These are phyloP conservation scores for Sarcophaga peregrina DNA, from an alignment of 1,140 invertebrate species.

Conservation along the genomic window DNA sequence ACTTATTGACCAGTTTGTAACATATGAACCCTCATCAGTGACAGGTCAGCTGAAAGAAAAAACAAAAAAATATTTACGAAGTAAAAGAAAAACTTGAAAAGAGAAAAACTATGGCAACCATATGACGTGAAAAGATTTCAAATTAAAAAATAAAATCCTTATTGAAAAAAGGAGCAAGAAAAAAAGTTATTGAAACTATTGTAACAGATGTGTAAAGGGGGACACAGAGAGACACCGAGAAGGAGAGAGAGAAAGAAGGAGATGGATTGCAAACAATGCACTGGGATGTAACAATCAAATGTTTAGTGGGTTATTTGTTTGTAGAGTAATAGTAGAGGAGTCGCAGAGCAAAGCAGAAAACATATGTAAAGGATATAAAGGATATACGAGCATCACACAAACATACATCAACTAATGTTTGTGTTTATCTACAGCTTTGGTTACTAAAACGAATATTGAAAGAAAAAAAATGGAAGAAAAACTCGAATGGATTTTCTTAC, in stretches of 20 bases:
- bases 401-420: constrained; percentile 20
- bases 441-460: constrained; percentile 38
- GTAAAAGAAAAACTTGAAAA: neutral
- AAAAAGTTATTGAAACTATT: constrained; percentile 34
- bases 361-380: too few relatives aligned
- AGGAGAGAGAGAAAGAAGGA: neutral
- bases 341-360: too few relatives aligned
- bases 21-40: neutral
- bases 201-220: constrained; percentile 18
- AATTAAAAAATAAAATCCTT: constrained; percentile 21
- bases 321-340: too few relatives aligned
- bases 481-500: too few relatives aligned
- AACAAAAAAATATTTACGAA: neutral
- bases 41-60: neutral
- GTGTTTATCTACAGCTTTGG: constrained; percentile 35
- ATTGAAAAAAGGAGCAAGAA: neutral
- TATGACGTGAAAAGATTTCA: constrained; percentile 32
- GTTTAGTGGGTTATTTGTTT: too few relatives aligned
- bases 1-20: neutral
- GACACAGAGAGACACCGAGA: neutral
- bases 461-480: neutral
- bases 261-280: neutral
- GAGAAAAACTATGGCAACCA: neutral
- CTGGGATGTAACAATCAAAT: too few relatives aligned
- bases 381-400: neutral